phyloP scores from a whole-genome alignment of 2,888 invertebrate species.

The Erebia palarica region DNA sequence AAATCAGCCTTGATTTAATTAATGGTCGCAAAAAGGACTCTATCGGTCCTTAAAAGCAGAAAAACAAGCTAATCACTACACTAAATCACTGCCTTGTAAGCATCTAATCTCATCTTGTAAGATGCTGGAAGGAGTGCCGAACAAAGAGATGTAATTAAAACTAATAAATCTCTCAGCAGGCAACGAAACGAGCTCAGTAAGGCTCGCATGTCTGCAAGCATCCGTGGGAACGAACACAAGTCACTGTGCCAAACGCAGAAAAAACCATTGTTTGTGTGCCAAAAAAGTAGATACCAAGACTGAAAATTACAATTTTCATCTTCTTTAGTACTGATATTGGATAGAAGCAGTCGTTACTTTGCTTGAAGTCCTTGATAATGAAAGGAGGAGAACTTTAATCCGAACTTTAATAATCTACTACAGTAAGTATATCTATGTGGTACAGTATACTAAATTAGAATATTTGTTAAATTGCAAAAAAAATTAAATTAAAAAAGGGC shows the following conservation, averaged over 20 bases:
- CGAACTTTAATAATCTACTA: too few species aligned
- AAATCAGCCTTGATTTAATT: neutral
- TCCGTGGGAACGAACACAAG: slow-evolving; percentile 69
- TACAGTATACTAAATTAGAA: too few species aligned
- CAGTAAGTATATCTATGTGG: too few species aligned
- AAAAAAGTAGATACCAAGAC: slow-evolving; percentile 8
- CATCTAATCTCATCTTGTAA: slow-evolving; percentile 65
- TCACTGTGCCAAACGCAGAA: slow-evolving; percentile 32
- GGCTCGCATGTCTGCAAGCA: slow-evolving; percentile 74
- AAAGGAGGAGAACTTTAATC: too few species aligned
- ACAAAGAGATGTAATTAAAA: slow-evolving; percentile 82
- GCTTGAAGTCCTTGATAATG: too few species aligned
- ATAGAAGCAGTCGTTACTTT: too few species aligned
- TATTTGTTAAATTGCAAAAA: too few species aligned
- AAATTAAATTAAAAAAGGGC: too few species aligned
- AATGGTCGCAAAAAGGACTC: too few species aligned
- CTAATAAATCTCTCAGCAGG: slow-evolving; percentile 81
- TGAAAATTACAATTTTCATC: slow-evolving; percentile 5
- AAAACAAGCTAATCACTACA: slow-evolving; percentile 9
- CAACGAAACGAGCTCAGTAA: slow-evolving; percentile 80
- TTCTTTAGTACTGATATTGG: neutral
- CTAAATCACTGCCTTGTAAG: slow-evolving; percentile 67
- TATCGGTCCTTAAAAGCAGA: neutral
- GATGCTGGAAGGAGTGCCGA: slow-evolving; percentile 62
- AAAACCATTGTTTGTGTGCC: slow-evolving; percentile 27